phyloP scores from a whole-genome alignment of 2,888 invertebrate genomes.

The Tipula confusa region DNA sequence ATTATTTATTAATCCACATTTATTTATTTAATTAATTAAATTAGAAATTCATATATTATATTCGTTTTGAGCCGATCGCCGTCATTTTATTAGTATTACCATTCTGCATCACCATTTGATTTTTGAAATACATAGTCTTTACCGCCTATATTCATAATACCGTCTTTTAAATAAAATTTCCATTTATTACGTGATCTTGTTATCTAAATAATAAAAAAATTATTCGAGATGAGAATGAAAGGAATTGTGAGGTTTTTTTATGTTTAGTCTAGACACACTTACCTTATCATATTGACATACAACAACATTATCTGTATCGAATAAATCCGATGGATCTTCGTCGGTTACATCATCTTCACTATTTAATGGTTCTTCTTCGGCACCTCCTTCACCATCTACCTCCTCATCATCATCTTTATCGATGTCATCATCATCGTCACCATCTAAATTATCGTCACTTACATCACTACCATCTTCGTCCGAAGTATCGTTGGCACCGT shows the following conservation, averaged over 20 bases:
- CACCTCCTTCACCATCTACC: constrained; percentile 62
- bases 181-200: constrained; percentile 97
- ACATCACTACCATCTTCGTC: constrained; percentile 78
- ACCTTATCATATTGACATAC: constrained; percentile 99
- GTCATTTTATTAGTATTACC: constrained; percentile 60
- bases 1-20: neutral
- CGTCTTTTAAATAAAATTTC: constrained; percentile 99
- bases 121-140: constrained; percentile 99
- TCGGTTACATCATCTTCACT: constrained; percentile 97
- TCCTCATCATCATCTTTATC: constrained; percentile 60
- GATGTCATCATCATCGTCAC: constrained; percentile 75
- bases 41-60: neutral
- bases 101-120: constrained; percentile 98
- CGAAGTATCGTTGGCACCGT: constrained; percentile 65
- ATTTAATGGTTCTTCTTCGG: constrained; percentile 88
- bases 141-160: constrained; percentile 97
- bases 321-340: constrained; percentile 89
- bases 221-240: no score
- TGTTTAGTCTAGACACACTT: constrained; percentile 36
- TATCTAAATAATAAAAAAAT: constrained; percentile 62
- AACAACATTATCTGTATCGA: constrained; percentile 98
- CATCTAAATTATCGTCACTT: constrained; percentile 61
- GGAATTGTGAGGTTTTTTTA: no score
- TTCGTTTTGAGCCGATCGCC: neutral
- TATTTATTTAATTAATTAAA: neutral